These are phyloP conservation scores for Musca domestica DNA, from an alignment of 1,140 invertebrate species.

Conservation along the genomic window DNA sequence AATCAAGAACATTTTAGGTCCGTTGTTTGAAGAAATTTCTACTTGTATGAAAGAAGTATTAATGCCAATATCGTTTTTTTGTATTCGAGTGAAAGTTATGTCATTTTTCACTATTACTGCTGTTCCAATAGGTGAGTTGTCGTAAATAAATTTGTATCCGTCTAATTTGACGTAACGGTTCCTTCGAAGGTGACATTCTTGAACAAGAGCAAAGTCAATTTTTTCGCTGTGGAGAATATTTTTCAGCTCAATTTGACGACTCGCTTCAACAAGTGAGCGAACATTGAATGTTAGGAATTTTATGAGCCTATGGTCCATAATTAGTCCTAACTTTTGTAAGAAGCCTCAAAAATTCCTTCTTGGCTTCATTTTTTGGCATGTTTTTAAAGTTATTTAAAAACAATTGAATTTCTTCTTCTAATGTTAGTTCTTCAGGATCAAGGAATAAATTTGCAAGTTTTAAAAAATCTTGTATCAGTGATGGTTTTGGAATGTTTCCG, in stretches of 20 bases:
- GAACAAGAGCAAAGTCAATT: neutral
- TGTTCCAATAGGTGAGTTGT: neutral
- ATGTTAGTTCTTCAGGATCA: too few species aligned
- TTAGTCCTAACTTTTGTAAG: neutral
- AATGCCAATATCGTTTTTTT: too few species aligned
- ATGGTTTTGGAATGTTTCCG: too few species aligned
- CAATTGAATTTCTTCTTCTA: too few species aligned
- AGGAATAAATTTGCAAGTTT: too few species aligned
- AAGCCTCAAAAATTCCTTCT: too few species aligned
- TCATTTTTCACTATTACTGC: neutral
- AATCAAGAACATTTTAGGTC: neutral
- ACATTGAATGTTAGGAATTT: neutral
- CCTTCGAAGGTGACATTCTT: neutral
- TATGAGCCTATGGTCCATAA: neutral
- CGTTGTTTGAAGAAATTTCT: neutral
- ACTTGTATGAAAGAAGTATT: too few species aligned
- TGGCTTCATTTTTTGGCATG: too few species aligned
- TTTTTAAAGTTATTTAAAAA: too few species aligned
- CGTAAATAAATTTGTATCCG: neutral
- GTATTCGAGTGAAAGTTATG: neutral
- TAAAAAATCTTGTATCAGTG: too few species aligned
- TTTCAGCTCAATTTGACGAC: neutral
- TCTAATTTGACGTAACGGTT: neutral
- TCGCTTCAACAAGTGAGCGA: neutral
- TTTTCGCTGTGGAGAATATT: neutral